Evolutionary conservation across 2,888 invertebrate species (phyloP), one percentile per base, ranked within the genome.

Genomic region (Elmis aenea): DNA sequence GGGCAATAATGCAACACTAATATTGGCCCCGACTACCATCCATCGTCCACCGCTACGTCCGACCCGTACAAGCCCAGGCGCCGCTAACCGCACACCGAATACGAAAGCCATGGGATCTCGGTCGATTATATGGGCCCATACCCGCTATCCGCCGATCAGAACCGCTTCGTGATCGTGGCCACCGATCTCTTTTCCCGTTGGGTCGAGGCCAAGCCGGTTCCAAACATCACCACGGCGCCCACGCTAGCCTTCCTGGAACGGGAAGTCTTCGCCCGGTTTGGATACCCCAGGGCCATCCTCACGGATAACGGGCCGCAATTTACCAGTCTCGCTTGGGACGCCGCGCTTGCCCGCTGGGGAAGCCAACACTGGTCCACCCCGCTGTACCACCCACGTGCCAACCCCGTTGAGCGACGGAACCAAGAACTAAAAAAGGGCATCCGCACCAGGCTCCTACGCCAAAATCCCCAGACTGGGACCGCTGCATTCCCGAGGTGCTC

Each of bases 381-480:
- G 0, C 35, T 42, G 0, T 51, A 52, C 26, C 52, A 54, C 25
- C 50, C 52, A 1, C 33, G 33, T 12, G 52, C 50, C 2, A 54
- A 52, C 27, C 48, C 50, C 2, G 42, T 41, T 2, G 45, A 57
- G 26, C 13, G 51, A 3, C 31, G 50, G 3, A 53, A 51, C 24
- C 52, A 54, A 13, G 50, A 51, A 12, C 39, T 56, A 1, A 55
- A 54, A 18, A 50, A 52, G 34, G 49, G 45, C 0, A 28, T 53
- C 2, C 9, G 21, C 1, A 29, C 21, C 6, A 16, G 20, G 1
- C 21, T 29, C n/a, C n/a, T n/a, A n/a, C n/a, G n/a, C n/a, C n/a
- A n/a, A n/a, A n/a, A n/a, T 2, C 15, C n/a, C 13, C 8, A 2
- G 15, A 1, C 21, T 52, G 31, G 43, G 46, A 18, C 33, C 12